A percentile compares a stretch with the other conserved stretches of the same genome.
Evolutionary conservation across 2,888 invertebrate species (phyloP).

Genomic region (Phorcus lineatus): DNA sequence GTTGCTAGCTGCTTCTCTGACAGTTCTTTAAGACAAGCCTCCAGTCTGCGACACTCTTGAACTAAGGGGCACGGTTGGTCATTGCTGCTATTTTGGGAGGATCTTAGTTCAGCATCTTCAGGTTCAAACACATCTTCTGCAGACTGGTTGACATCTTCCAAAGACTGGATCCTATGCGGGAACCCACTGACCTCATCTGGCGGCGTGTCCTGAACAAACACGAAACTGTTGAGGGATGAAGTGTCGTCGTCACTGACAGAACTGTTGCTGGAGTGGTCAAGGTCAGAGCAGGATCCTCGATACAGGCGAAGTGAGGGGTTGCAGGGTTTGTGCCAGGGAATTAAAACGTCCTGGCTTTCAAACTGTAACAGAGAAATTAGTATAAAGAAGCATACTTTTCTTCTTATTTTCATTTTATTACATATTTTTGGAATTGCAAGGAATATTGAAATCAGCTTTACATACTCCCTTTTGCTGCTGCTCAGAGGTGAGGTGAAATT

Average conservation of each 20-base stretch:
- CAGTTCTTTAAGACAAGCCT: constrained; percentile 51
- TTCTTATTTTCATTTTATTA: too few species aligned
- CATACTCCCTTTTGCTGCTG: too few species aligned
- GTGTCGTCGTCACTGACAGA: constrained; percentile 61
- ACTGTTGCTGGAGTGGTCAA: constrained; percentile 49
- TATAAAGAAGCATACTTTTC: too few species aligned
- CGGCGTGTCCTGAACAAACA: neutral
- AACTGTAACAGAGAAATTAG: constrained; percentile 79
- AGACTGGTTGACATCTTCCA: neutral
- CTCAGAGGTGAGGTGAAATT: too few species aligned
- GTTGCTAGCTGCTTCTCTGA: constrained; percentile 29
- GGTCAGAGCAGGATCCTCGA: constrained; percentile 32
- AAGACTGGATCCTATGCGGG: neutral
- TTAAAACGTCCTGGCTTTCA: constrained; percentile 90
- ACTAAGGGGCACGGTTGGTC: neutral
- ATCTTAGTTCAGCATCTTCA: neutral
- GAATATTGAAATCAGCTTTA: too few species aligned
- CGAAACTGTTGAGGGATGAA: neutral
- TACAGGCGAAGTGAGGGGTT: neutral
- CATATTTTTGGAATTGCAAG: too few species aligned
- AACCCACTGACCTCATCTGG: neutral
- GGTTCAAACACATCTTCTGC: constrained; percentile 2
- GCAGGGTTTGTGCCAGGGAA: constrained; percentile 86
- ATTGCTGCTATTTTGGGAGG: neutral
- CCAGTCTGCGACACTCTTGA: constrained; percentile 52